Base-by-base conservation (phyloP, 2,113 vertebrate species). In the Carettochelys insculpta region DNA sequence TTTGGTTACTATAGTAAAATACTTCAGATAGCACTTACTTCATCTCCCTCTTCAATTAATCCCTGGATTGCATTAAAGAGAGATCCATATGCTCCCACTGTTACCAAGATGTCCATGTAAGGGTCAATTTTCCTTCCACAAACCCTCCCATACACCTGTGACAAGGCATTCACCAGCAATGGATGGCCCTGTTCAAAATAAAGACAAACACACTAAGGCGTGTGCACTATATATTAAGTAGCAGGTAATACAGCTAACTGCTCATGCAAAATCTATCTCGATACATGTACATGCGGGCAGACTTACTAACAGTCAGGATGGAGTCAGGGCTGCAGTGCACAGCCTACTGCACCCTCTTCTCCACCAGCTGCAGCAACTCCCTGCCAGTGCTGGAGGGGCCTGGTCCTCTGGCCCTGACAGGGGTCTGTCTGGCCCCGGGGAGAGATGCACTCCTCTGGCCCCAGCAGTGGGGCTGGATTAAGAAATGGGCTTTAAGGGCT, bases 11-110 rank as follows among this genome's bases (percentile, higher is more conserved):
- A 41, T 9, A 48, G 0, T 0, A 52, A 48, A 91, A 16, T 84
- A 91, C 54, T 92, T 81, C 4, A 38, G 84, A 34, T 50, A 9
- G 91, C 68, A 95, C 97, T 97, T 93, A 99, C 99, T 98, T 99
- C 99, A 53, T 99, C 99, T 81, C 98, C 98, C 47, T 98, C 98
- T 51, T 99, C 98, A 87, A 99, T 97, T 82, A 99, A 96, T 31
- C 95, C 99, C 82, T 99, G 99, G 89, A 99, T 97, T 89, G 98
- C 93, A 92, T 98, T 98, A 82, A 99, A 99, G 58, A 99, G 98
- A 90, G 99, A 99, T 14, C 99, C 99, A 48, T 99, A 99, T 50
- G 97, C 99, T 85, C 99, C 99, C 3, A 99, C 98, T 1, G 99
- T 99, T 75, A 99, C 99, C 90, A 99, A 96, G 88, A 99, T 98